These are phyloP conservation scores for Helobdella robusta DNA, from an alignment of 2,888 invertebrate genomes.

Conservation along the genomic window DNA sequence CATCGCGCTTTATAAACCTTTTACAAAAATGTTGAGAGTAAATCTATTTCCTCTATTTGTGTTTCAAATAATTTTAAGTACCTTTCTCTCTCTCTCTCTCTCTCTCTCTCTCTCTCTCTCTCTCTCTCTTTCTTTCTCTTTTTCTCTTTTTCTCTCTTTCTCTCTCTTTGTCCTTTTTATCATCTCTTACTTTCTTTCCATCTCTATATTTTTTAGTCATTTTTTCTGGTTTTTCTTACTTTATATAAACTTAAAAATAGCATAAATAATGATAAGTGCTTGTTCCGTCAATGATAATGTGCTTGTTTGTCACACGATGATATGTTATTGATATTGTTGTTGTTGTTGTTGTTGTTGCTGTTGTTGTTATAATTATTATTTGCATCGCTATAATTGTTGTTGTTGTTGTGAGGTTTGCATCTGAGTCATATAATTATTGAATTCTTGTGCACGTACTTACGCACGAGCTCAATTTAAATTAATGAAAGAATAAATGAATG, in stretches of 20 bases:
- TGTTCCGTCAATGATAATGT: neutral
- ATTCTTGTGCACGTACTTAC: no score
- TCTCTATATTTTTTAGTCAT: neutral
- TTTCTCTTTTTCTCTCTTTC: neutral
- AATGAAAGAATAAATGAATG: no score
- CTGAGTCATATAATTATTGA: no score
- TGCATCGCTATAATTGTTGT: neutral
- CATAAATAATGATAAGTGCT: neutral
- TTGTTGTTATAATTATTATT: neutral
- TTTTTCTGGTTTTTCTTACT: neutral
- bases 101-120: conserved; percentile 15
- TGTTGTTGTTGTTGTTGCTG: neutral
- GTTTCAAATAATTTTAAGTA: no score
- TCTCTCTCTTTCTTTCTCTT: conserved; percentile 32
- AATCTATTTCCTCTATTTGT: no score
- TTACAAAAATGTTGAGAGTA: no score
- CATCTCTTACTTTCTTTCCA: neutral
- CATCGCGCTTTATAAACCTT: no score
- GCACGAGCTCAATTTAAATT: no score
- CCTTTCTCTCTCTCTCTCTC: conserved; percentile 18
- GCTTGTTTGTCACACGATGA: neutral
- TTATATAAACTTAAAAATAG: neutral
- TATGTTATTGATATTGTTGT: neutral
- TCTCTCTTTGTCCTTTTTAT: neutral
- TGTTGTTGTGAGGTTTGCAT: no score